phyloP scores from a whole-genome alignment of 2,888 invertebrate genomes.

The Stenodera caucasica region DNA sequence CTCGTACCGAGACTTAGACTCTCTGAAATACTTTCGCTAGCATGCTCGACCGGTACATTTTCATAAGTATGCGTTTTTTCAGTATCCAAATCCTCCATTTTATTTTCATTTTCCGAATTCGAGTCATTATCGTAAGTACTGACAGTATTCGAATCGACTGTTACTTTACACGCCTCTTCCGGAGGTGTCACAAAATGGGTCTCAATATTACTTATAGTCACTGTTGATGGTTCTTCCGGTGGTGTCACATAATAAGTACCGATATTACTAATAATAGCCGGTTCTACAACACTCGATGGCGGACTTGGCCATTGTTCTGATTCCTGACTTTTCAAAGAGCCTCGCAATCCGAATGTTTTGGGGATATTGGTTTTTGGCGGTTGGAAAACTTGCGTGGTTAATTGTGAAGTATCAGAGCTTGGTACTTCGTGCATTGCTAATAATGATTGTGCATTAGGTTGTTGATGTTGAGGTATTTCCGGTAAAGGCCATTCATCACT shows the following conservation, averaged over 20 bases:
- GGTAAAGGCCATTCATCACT: constrained; percentile 78
- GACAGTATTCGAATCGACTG: constrained; percentile 68
- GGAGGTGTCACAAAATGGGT: constrained; percentile 79
- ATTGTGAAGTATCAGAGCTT: constrained; percentile 54
- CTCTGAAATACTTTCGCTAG: constrained; percentile 51
- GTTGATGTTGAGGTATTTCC: constrained; percentile 61
- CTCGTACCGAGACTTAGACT: constrained; percentile 53
- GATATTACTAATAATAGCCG: constrained; percentile 74
- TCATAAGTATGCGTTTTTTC: constrained; percentile 53
- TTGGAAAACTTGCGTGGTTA: constrained; percentile 52
- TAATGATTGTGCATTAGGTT: constrained; percentile 34
- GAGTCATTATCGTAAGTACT: constrained; percentile 63
- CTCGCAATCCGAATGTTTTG: constrained; percentile 52
- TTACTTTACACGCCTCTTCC: constrained; percentile 77
- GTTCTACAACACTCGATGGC: constrained; percentile 71
- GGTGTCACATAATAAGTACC: constrained; percentile 80
- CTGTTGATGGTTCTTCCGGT: constrained; percentile 76
- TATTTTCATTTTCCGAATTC: constrained; percentile 70
- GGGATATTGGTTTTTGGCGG: constrained; percentile 51
- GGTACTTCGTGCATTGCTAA: constrained; percentile 53
- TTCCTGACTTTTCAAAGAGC: constrained; percentile 61
- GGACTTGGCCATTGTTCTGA: constrained; percentile 83
- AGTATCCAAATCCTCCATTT: constrained; percentile 62
- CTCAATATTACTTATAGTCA: constrained; percentile 76
- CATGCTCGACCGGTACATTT: constrained; percentile 50